Evolutionary conservation across 2,888 invertebrate species (phyloP).

Genomic region (Hydropsyche betteni): DNA sequence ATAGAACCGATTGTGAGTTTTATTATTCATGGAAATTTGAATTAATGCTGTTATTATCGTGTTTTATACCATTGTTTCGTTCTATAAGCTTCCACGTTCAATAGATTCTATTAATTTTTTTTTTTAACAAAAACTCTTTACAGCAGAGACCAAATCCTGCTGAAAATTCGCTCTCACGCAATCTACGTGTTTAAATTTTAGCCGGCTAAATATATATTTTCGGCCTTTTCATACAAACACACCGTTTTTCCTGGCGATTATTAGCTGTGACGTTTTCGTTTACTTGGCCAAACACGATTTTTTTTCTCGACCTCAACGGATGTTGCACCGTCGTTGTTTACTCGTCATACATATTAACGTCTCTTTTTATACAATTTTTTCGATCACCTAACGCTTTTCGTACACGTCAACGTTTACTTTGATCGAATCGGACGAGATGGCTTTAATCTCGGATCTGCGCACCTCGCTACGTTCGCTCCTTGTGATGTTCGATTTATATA

Average conservation of each 20-base stretch:
- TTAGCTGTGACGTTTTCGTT: neutral
- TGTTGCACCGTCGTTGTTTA: constrained; percentile 15
- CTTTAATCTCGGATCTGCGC: neutral
- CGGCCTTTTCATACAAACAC: neutral
- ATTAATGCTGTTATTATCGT: no score
- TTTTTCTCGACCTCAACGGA: neutral
- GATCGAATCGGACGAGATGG: neutral
- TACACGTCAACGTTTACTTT: neutral
- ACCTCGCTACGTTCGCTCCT: neutral
- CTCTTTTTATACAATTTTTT: neutral
- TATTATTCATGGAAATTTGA: no score
- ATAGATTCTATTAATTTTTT: no score
- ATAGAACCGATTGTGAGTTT: no score
- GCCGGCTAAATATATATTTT: constrained; percentile 1
- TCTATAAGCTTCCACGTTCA: no score
- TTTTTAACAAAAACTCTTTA: no score
- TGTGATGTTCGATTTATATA: neutral
- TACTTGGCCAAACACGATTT: neutral
- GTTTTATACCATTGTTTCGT: no score
- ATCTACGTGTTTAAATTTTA: neutral
- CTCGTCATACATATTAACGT: neutral
- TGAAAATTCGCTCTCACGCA: no score
- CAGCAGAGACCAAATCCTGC: no score
- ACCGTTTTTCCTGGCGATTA: neutral
- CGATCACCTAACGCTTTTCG: neutral